These are phyloP conservation scores for Cryptoblepharus egeriae DNA, from an alignment of 2,797 vertebrate species.

Conservation along the genomic window DNA sequence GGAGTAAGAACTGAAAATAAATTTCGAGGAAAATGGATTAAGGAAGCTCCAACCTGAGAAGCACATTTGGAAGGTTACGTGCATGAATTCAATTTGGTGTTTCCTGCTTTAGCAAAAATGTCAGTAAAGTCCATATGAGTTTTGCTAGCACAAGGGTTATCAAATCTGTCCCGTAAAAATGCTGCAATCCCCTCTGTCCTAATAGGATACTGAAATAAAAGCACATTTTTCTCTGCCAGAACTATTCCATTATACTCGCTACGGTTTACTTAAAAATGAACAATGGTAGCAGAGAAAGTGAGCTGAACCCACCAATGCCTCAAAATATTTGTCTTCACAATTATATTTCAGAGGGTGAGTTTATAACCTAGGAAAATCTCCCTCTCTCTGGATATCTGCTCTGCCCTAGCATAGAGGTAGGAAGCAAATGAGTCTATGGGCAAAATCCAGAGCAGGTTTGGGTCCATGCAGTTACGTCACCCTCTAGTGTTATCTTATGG, in stretches of 20 bases:
- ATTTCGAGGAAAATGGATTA: neutral
- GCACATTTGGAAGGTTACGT: neutral
- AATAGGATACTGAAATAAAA: neutral
- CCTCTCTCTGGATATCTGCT: neutral
- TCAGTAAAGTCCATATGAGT: neutral
- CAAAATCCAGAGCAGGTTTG: no score
- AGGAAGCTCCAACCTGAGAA: neutral
- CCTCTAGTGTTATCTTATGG: no score
- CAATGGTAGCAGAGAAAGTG: neutral
- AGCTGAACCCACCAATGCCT: neutral
- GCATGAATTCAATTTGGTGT: neutral
- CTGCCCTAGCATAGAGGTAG: slow-evolving; percentile 26
- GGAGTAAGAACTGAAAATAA: neutral
- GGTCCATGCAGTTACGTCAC: no score
- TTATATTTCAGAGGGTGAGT: neutral
- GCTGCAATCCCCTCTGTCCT: neutral
- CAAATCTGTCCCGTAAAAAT: neutral
- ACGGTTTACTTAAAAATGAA: neutral
- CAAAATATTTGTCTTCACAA: neutral
- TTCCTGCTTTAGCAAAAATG: neutral
- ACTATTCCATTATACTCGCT: neutral
- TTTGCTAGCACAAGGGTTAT: neutral
- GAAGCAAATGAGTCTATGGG: slow-evolving; percentile 41
- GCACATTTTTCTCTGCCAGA: neutral
- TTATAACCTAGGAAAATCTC: neutral